phyloP scores from a whole-genome alignment of 2,888 invertebrate species.

The Pinctada fucata region DNA sequence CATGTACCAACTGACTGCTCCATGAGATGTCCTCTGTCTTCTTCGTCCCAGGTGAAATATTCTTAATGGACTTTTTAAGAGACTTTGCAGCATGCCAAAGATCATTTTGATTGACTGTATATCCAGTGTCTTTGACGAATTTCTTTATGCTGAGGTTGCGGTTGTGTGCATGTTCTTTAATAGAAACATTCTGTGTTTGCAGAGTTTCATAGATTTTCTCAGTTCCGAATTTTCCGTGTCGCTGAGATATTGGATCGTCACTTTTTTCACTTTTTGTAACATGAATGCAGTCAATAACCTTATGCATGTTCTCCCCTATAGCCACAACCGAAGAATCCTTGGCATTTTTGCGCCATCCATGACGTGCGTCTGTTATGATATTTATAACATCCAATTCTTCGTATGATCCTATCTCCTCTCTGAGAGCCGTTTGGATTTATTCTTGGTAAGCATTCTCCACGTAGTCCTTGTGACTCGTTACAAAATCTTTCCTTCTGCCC shows the following conservation, averaged over 20 bases:
- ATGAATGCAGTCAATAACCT: conserved; percentile 24
- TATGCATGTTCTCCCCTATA: conserved; percentile 25
- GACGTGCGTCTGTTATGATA: conserved; percentile 28
- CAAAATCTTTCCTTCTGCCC: conserved; percentile 2
- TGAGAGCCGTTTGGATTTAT: conserved; percentile 2
- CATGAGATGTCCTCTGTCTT: too few species aligned
- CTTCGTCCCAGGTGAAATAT: conserved; percentile 12
- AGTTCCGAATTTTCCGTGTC: conserved; percentile 28
- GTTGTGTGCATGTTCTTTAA: conserved; percentile 21
- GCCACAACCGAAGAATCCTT: conserved; percentile 33
- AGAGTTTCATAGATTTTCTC: conserved; percentile 23
- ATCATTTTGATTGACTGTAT: conserved; percentile 34
- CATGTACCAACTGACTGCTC: too few species aligned
- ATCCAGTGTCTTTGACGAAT: background rate
- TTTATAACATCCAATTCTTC: conserved; percentile 23
- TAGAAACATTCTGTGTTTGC: conserved; percentile 13
- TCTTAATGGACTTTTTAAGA: conserved; percentile 29
- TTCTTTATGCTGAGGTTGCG: conserved; percentile 14
- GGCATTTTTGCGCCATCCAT: conserved; percentile 1
- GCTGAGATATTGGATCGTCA: conserved; percentile 33
- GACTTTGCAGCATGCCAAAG: conserved; percentile 34
- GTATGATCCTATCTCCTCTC: conserved; percentile 23
- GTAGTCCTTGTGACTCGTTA: background rate
- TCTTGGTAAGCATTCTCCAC: conserved; percentile 17
- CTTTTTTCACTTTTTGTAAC: conserved; percentile 20